Percentiles rank a stretch among this genome's conserved stretches.
These are phyloP conservation scores for Henicopernis longicauda DNA, from an alignment of 2,113 vertebrate species.

Conservation along the genomic window DNA sequence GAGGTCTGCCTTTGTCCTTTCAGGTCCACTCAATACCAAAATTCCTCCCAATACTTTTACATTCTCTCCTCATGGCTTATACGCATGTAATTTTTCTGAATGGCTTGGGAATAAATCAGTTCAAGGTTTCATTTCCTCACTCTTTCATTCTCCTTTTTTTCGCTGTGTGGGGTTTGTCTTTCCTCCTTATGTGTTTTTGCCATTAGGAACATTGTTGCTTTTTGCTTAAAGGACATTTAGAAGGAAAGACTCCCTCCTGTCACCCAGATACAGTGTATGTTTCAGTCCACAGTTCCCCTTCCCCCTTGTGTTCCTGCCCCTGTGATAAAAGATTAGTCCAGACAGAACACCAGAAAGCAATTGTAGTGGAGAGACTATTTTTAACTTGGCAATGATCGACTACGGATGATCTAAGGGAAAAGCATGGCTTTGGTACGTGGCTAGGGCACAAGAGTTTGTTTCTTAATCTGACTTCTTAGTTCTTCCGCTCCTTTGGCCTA, in stretches of 20 bases:
- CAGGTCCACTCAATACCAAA: background rate
- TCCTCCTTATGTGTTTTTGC: background rate
- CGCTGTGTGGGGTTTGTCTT: background rate
- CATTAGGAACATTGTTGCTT: background rate
- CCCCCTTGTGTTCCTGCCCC: background rate
- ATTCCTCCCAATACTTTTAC: background rate
- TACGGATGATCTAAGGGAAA: background rate
- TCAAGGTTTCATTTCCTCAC: background rate
- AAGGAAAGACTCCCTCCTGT: background rate
- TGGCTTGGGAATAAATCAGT: background rate
- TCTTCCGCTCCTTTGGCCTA: background rate
- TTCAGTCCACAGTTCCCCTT: background rate
- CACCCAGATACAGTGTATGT: background rate
- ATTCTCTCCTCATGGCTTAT: background rate
- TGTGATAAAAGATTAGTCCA: background rate
- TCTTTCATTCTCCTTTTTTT: background rate
- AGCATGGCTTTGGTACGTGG: fast-evolving
- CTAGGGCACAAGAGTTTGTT: background rate
- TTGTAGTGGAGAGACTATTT: background rate
- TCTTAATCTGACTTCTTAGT: background rate
- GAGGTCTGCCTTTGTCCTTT: background rate
- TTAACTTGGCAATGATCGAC: background rate
- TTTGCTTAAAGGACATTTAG: background rate
- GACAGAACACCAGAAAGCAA: background rate
- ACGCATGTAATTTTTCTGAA: background rate